Base-by-base conservation (phyloP, 2,113 vertebrate species). In the Pituophis catenifer region DNA sequence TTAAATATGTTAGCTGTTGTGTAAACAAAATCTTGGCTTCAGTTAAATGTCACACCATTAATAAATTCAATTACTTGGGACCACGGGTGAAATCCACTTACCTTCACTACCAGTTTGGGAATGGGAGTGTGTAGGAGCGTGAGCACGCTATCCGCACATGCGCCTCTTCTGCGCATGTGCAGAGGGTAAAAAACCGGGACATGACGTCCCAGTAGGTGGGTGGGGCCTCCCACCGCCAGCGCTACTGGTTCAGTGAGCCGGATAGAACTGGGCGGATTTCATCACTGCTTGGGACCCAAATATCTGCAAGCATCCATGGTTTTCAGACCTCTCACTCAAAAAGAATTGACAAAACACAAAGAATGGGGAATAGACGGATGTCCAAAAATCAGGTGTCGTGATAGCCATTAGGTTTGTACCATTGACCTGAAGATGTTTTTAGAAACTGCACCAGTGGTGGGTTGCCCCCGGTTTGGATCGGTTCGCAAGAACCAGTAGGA, bases 91-190 rank as follows among this genome's bases (percentile, higher is more conserved):
- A 48, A 48, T 48, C 44, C 44, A 48, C 44, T 48, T 48, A 48
- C 44, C 44, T 48, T 48, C 44, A 3, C 44, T 48, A 48, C 44
- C 44, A 48, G 44, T 48, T 48, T 48, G 44, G 44, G 44, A 48
- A 48, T 48, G 44, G 44, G 44, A 48, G 44, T 48, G 44, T 48
- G 44, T 44, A 3, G 44, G 44, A 44, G 44, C 44, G 44, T 44
- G 44, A 2, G 4, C 44, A 2, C 4, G 44, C 44, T 48, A 48
- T 48, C 2, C 4, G 44, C 2, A 2, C 4, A 4, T 5, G 4
- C 44, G 44, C 44, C 44, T 44, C 44, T 48, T 48, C 44, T 48
- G 44, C 3, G 44, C 44, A 48, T 48, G 44, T 2, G 44, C 44
- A 48, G 44, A 48, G 44, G 44, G 44, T 48, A 48, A 4, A 48